These are phyloP conservation scores for Drosophila rellima DNA, from an alignment of 2,888 invertebrate species.

Conservation along the genomic window DNA sequence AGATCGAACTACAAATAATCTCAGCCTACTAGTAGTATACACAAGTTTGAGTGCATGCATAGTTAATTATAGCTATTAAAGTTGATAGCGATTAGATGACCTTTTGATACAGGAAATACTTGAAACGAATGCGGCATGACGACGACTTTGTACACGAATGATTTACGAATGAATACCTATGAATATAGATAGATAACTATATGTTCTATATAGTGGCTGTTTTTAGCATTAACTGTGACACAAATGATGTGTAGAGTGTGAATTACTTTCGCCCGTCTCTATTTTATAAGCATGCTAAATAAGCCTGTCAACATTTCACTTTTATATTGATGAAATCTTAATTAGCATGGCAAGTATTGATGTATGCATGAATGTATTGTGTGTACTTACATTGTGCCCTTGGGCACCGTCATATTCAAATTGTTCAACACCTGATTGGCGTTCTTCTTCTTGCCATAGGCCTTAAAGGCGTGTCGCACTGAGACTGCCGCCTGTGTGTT, in stretches of 20 bases:
- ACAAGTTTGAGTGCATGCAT: slow-evolving; percentile 14
- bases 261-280: slow-evolving; percentile 66
- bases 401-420: slow-evolving; percentile 96
- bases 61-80: slow-evolving; percentile 67
- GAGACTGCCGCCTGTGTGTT: slow-evolving; percentile 92
- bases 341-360: slow-evolving; percentile 15
- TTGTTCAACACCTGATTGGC: slow-evolving; percentile 95
- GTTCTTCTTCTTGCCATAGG: slow-evolving; percentile 94
- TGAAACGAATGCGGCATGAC: slow-evolving; percentile 21
- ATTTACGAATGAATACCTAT: slow-evolving; percentile 5
- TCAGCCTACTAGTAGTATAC: background rate
- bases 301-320: slow-evolving; percentile 64
- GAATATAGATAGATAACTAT: background rate
- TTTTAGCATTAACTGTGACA: slow-evolving; percentile 4
- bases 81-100: slow-evolving; percentile 61
- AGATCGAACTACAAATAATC: slow-evolving; percentile 26
- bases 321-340: slow-evolving; percentile 38
- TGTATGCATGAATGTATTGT: background rate
- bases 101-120: slow-evolving; percentile 59
- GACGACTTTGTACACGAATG: slow-evolving; percentile 1
- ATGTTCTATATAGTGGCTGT: slow-evolving; percentile 4
- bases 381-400: slow-evolving; percentile 95
- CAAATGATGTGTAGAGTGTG: slow-evolving; percentile 34
- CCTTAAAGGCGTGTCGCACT: slow-evolving; percentile 94
- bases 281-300: slow-evolving; percentile 54